Evolutionary conservation across 2,888 invertebrate genomes (phyloP).

Genomic region (Oegoconia quadripuncta): DNA sequence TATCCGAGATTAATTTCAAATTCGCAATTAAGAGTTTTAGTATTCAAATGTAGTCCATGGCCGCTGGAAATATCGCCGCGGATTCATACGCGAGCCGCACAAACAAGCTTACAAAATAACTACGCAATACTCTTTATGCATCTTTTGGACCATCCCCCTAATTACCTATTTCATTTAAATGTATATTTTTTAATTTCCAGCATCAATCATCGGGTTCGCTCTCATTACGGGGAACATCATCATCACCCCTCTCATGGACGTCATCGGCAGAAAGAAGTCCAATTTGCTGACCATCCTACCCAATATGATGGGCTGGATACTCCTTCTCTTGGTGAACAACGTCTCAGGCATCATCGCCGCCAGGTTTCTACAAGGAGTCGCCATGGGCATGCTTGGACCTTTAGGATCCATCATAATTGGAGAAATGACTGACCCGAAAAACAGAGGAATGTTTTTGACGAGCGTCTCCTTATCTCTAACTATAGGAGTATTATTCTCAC

Average conservation of each 20-base stretch:
- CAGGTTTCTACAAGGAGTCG: constrained; percentile 73
- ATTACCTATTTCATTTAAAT: no score
- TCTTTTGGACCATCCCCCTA: no score
- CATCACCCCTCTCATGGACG: constrained; percentile 76
- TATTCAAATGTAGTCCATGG: no score
- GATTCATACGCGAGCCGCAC: no score
- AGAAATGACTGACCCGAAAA: constrained; percentile 79
- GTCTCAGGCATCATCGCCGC: constrained; percentile 67
- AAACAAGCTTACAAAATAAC: no score
- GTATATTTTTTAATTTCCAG: constrained; percentile 45
- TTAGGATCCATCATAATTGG: constrained; percentile 77
- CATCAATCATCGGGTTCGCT: constrained; percentile 80
- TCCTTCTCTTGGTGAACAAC: constrained; percentile 67
- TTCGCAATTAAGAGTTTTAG: no score
- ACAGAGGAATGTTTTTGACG: constrained; percentile 81
- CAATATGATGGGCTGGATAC: constrained; percentile 78
- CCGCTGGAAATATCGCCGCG: no score
- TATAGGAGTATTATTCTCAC: constrained; percentile 80
- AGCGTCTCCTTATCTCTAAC: constrained; percentile 80
- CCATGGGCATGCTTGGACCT: constrained; percentile 78
- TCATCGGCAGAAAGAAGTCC: constrained; percentile 76
- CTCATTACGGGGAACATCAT: constrained; percentile 79
- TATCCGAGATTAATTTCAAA: no score
- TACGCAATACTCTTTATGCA: no score
- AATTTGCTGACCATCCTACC: constrained; percentile 76